Base-by-base conservation (phyloP, 2,113 vertebrate genomes). In the Esox niger region DNA sequence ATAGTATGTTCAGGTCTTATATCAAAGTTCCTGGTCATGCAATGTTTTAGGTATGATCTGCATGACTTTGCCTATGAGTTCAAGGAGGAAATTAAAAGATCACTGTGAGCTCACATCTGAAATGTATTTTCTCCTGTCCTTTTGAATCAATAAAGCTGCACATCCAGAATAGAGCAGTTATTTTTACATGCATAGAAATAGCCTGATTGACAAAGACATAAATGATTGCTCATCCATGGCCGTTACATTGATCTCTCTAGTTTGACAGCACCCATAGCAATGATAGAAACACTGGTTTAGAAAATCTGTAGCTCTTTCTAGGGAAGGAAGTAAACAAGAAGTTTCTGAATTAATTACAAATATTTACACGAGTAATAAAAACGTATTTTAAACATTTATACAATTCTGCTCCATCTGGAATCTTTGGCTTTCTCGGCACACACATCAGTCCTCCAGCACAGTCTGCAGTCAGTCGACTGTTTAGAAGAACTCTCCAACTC, bases 11-110 rank as follows among this genome's bases (percentile, higher is more conserved):
- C 35, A 3, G 33, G 32, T 35, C 30, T 52, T 61, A 10, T 27
- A 61, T 68, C 25, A 26, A 27, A 33, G 32, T 32, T 15, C 59
- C 54, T 63, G 17, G 46, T 32, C 25, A 54, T 56, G 20, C 58
- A 65, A n/a, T 62, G 23, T n/a, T n/a, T 9, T 62, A 8, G 43
- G 31, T 78, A 26, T 31, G 70, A 32, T 71, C 68, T 38, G 25
- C 43, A 23, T 74, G 49, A 4, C 52, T 58, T 64, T 52, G 23
- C 65, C 26, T 59, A 9, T 26, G 8, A 54, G 20, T 25, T n/a
- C 57, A 38, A 61, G 46, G 63, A 75, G 84, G 80, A 82, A 84
- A 81, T 80, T 1, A 76, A 82, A 80, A 73, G 70, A 71, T 82
- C 30, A 68, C 70, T 57, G 63, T 56, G 30, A 27, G 38, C 31